phyloP scores from a whole-genome alignment of 2,888 invertebrate species.

The Ichneumoninae sp. region DNA sequence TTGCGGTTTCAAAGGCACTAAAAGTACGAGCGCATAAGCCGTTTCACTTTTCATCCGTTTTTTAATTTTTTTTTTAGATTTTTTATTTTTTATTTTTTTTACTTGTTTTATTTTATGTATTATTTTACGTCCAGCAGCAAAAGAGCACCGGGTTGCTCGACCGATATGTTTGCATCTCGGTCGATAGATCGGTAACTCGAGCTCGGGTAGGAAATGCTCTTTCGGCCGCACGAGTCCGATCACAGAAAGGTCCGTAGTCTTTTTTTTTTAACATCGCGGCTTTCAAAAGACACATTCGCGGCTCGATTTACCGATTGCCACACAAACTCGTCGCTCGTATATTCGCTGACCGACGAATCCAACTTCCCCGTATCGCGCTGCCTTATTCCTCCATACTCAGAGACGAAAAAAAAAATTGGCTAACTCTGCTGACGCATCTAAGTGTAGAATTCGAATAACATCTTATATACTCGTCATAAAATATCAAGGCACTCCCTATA shows the following conservation, averaged over 20 bases:
- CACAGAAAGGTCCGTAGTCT: constrained; percentile 49
- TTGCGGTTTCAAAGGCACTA: constrained; percentile 69
- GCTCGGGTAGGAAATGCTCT: constrained; percentile 38
- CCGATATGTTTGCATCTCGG: constrained; percentile 17
- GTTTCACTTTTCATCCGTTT: constrained; percentile 39
- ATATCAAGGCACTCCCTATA: constrained; percentile 1
- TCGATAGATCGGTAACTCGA: constrained; percentile 18
- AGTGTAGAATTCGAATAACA: constrained; percentile 11
- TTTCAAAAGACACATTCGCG: constrained; percentile 11
- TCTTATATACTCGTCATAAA: constrained; percentile 14
- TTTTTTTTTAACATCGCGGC: constrained; percentile 12
- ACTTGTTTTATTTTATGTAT: constrained; percentile 5
- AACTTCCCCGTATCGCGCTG: not conserved
- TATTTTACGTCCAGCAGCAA: constrained; percentile 33
- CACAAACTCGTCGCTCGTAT: constrained; percentile 26
- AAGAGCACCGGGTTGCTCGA: constrained; percentile 41
- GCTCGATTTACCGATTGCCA: constrained; percentile 23
- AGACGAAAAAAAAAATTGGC: constrained; percentile 41
- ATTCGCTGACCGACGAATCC: constrained; percentile 43
- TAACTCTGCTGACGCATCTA: constrained; percentile 46
- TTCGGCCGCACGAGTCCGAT: constrained; percentile 32
- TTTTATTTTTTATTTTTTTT: constrained; percentile 32
- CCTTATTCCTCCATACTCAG: constrained; percentile 8
- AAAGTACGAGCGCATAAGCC: constrained; percentile 53
- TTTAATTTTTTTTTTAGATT: constrained; percentile 19